Evolutionary conservation across 1,140 invertebrate species (phyloP), one percentile per base, ranked within the genome.

Genomic region (Eueides isabella): DNA sequence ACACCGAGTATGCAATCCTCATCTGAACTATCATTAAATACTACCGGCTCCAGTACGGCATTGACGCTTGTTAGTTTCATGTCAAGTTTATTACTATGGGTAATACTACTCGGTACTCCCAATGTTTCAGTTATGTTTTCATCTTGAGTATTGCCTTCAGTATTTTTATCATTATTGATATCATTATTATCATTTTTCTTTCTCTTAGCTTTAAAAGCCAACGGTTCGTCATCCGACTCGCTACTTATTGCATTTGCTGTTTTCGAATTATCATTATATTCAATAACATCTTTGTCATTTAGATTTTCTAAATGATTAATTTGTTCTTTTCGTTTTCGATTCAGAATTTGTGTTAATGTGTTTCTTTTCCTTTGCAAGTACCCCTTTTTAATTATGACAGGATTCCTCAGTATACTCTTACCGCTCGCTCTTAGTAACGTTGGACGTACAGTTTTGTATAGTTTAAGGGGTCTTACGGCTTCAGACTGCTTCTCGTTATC

Each of bases 151-250:
- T 44, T 44, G 38, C 16, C 38, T 2, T 41, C 12, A 41, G 38
- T 33, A 41, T 41, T 41, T 41, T 14, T 41, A 6, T 44, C 41
- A 14, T 44, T 19, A n/a, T 44, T 19, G 5, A 7, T 9, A 55
- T 23, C 16, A 48, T 19, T 26, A 16, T 44, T 38, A 11, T 48
- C 55, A 14, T 67, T 28, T 31, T 55, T 71, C 7, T 62, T 85
- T 7, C 82, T 78, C 74, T 80, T 86, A 14, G 71, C 79, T 72
- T 85, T 89, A 61, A 85, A 83, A 12, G 85, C 82, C 11, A 92
- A 70, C 4, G 89, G 89, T 74, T 92, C 91, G 23, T 92, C 89
- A 63, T 92, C 91, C 0, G 89, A 78, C 28, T 75, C 62, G 16
- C n/a, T 66, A 19, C 63, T 2, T 44, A 19, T 19, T 11, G 7